Evolutionary conservation across 2,113 vertebrate species (phyloP).

Genomic region (Sinosuthora webbiana): DNA sequence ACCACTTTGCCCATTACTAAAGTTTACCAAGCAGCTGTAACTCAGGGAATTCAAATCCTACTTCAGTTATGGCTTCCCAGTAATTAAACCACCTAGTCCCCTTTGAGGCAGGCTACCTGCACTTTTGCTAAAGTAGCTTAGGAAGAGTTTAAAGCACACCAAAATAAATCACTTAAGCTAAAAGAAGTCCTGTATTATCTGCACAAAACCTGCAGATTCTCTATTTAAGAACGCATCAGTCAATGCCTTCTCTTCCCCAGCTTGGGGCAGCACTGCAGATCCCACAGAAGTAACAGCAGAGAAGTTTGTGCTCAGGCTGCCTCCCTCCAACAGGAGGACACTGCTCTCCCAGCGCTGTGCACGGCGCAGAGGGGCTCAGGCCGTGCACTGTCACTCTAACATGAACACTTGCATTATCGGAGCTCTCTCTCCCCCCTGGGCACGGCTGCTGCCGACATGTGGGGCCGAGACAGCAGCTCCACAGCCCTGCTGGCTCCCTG

Average conservation of each 20-base stretch:
- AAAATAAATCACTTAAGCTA: neutral
- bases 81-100: neutral
- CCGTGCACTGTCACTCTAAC: neutral
- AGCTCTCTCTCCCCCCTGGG: neutral
- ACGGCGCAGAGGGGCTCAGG: fast-evolving
- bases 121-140: neutral
- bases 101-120: neutral
- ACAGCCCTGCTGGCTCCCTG: neutral
- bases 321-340: neutral
- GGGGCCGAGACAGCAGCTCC: neutral
- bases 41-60: neutral
- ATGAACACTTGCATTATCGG: neutral
- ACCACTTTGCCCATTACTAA: fast-evolving
- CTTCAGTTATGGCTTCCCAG: neutral
- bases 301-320: fast-evolving
- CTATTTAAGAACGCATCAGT: neutral
- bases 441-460: neutral
- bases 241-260: neutral
- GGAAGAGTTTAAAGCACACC: neutral
- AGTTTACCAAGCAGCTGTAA: neutral
- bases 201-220: neutral
- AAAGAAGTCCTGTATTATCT: neutral
- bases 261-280: neutral
- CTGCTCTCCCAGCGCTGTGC: neutral
- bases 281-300: fast-evolving